A percentile compares a stretch with the other conserved stretches of the same genome.
Evolutionary conservation across 2,888 invertebrate genomes (phyloP).

Genomic region (Chaetogeoica ovagalla): DNA sequence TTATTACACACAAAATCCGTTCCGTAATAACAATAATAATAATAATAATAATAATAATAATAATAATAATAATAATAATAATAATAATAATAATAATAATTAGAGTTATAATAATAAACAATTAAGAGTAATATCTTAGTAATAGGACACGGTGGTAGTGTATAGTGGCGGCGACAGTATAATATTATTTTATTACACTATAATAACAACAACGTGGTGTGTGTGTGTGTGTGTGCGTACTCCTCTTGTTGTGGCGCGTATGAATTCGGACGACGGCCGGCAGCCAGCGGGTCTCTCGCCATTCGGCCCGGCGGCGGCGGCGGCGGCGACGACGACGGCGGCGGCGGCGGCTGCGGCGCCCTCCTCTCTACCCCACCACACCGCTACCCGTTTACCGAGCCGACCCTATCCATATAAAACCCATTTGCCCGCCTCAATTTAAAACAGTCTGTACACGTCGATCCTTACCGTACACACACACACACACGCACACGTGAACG

Average conservation of each 20-base stretch:
- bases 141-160: neutral
- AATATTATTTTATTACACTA: neutral
- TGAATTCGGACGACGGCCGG: constrained; percentile 24
- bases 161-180: neutral
- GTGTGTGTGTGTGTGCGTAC: too few relatives aligned
- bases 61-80: neutral
- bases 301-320: constrained; percentile 16
- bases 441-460: constrained; percentile 38
- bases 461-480: neutral
- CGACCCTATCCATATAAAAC: constrained; percentile 39
- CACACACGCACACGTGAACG: too few relatives aligned
- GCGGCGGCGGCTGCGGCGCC: too few relatives aligned
- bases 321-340: too few relatives aligned
- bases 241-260: neutral
- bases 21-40: too few relatives aligned
- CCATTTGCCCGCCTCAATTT: constrained; percentile 49
- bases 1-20: too few relatives aligned
- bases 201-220: neutral
- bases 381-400: constrained; percentile 4
- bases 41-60: too few relatives aligned
- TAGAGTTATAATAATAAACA: neutral
- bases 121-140: neutral
- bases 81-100: constrained; percentile 20
- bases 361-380: too few relatives aligned
- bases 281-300: constrained; percentile 35